Percentiles rank a stretch among this genome's conserved stretches.
Evolutionary conservation across 2,797 vertebrate genomes (phyloP).

Genomic region (Darevskia nairensis): DNA sequence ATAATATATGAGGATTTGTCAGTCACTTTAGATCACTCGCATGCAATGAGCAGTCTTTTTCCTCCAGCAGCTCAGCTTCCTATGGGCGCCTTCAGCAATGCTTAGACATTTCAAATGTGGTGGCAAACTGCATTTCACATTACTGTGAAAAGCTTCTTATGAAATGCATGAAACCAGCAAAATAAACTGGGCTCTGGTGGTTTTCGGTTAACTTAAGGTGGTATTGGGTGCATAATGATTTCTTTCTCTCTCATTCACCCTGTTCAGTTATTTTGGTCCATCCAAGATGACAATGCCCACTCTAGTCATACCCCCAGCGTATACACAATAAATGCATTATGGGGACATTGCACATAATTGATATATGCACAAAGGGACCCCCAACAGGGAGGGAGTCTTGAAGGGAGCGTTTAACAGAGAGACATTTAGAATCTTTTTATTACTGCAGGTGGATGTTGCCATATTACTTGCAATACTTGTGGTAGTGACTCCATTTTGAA

Average conservation of each 20-base stretch:
- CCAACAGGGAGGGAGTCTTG: no score
- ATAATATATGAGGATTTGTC: neutral
- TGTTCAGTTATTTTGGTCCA: no score
- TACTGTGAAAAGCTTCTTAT: slow-evolving; percentile 3
- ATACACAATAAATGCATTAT: no score
- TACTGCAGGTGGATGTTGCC: no score
- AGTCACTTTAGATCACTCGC: neutral
- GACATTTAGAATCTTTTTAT: neutral
- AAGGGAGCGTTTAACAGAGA: neutral
- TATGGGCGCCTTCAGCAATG: neutral
- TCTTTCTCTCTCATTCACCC: neutral
- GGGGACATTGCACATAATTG: no score
- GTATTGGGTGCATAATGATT: neutral
- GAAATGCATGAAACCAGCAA: slow-evolving; percentile 8
- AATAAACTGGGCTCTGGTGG: neutral
- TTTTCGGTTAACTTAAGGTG: neutral
- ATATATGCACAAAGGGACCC: no score
- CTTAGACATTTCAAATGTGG: neutral
- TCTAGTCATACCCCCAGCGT: no score
- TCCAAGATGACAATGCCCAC: no score
- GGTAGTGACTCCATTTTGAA: neutral
- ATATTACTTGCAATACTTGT: neutral
- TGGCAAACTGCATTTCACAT: neutral
- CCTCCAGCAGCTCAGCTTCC: neutral
- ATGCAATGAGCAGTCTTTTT: neutral